Percentiles rank a stretch among this genome's conserved stretches.
phyloP scores from a whole-genome alignment of 2,888 invertebrate species.

The Chironomus tentans region DNA sequence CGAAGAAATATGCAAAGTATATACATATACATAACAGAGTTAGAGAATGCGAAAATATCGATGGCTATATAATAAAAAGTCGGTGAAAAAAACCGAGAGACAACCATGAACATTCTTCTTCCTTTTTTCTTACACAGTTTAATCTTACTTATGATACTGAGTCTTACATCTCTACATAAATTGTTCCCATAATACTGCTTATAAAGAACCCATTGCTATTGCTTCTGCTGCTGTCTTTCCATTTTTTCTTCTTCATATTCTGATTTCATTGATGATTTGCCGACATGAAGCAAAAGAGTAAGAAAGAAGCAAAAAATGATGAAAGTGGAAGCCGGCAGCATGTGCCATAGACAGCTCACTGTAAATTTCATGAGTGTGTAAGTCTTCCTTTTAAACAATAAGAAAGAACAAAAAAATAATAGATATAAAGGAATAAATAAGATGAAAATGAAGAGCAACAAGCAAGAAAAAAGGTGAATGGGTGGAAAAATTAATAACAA shows the following conservation, averaged over 20 bases:
- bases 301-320: neutral
- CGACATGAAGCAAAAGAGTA: neutral
- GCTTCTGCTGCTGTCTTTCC: neutral
- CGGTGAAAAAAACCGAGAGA: neutral
- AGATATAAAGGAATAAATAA: no score
- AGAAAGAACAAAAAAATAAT: no score
- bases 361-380: no score
- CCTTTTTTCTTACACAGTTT: neutral
- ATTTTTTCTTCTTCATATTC: neutral
- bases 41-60: neutral
- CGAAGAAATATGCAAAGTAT: neutral
- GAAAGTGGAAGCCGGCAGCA: no score
- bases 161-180: neutral
- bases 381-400: no score
- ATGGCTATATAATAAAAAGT: neutral
- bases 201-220: neutral
- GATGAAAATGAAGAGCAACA: no score
- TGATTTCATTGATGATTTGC: neutral
- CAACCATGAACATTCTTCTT: slow-evolving; percentile 4
- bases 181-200: slow-evolving; percentile 22
- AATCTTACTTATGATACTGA: slow-evolving; percentile 19
- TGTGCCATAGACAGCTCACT: no score
- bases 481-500: no score
- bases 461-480: no score
- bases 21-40: neutral